Base-by-base conservation (phyloP, 1,140 invertebrate species). In the Lethrus apterus region DNA sequence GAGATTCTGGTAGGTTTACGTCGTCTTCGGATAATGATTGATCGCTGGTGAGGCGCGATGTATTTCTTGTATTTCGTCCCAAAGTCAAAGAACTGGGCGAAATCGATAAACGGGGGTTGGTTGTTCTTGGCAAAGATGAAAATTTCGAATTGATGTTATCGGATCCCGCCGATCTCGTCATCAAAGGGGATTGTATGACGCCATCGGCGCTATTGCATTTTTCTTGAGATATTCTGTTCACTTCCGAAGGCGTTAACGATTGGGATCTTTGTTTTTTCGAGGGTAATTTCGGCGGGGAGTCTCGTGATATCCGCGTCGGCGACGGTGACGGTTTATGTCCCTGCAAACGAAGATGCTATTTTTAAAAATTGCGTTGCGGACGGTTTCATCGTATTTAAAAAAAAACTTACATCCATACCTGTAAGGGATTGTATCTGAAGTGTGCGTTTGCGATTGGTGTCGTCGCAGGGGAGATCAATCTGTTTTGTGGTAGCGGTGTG, bases 251-350 rank as follows among this genome's bases (percentile, higher is more conserved):
- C 0, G 80, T 81, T 18, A 83, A 55, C 15, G 80, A 81, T 56
- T 81, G 79, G 4, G 79, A 81, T 23, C 80, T 65, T 58, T 82
- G 79, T 53, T 82, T 81, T 57, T 82, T 82, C 44, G 76, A 75
- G 18, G 79, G 79, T n/a, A 80, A 66, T 46, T 77, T 56, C 15
- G 80, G 69, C 5, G 77, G 76, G 19, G 71, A 68, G 34, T 78
- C 78, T 7, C 75, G 70, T 50, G 73, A 72, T 11, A 68, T 65
- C 14, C 72, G 54, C 0, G 75, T 76, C 48, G 80, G 68, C 5
- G 63, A 62, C 11, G 55, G 47, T 70, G 38, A 70, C 62, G 26
- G 73, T 36, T 48, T 55, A 33, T 33, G 36, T 5, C 34, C 18
- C 24, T 48, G 36, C 24, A 42, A 35, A 26, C 46, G n/a, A 10